Evolutionary conservation across 2,888 invertebrate genomes (phyloP), one percentile per base, ranked within the genome.

Genomic region (Tinea pellionella): DNA sequence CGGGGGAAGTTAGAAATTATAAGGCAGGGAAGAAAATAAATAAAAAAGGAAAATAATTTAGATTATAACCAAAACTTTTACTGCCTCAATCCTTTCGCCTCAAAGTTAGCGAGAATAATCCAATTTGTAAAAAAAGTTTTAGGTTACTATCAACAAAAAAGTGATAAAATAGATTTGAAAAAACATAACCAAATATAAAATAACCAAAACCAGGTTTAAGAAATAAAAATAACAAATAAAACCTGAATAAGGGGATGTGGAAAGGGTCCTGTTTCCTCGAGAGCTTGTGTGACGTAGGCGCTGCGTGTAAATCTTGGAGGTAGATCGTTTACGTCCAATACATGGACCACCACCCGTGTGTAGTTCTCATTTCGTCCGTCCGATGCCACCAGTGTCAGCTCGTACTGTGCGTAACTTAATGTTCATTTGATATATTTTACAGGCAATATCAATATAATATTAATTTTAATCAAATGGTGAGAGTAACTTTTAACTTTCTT

Each of bases 291-390:
- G 73, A 90, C 81, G 88, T 95, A 95, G 61, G 90, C 79, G 66
- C 91, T 90, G 74, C 91, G 89, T 65, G 92, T 90, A 83, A 95
- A 94, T 68, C 90, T 90, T 30, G 97, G 97, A 60, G 96, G 94
- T 71, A 96, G 90, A 85, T 97, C 97, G 88, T 96, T 96, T 74
- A 94, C 93, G 83, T 96, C 96, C 69, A 93, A 91, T 68, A 96
- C 90, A 75, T 92, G 91, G 70, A 96, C 92, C 70, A 94, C 90
- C 67, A 96, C 93, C 63, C 90, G 91, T 67, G 96, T 96, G 69
- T 91, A 91, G 89, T 94, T 95, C 87, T 96, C 96, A 89, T 95
- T 95, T 80, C 94, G 91, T 77, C 95, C 95, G 88, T 95, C 94
- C 65, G 96, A 95, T 63, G 95, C 95, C 77, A 96, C 95, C 90